phyloP scores from a whole-genome alignment of 2,113 vertebrate genomes.

The Apodemus speciosus region DNA sequence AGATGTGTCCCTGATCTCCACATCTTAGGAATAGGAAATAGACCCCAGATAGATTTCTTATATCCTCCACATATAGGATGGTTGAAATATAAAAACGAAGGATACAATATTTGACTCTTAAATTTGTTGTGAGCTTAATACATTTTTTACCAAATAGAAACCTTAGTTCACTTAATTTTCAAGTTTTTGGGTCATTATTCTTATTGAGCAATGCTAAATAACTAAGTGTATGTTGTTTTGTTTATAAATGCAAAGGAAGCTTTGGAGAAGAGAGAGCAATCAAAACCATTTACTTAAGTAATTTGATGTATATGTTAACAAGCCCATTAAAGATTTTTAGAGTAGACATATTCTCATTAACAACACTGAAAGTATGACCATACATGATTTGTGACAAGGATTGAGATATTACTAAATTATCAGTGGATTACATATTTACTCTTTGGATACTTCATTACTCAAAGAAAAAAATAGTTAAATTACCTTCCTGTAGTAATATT shows the following conservation, averaged over 20 bases:
- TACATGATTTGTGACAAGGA: slow-evolving; percentile 49
- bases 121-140: not conserved
- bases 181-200: slow-evolving; percentile 58
- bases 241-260: slow-evolving; percentile 69
- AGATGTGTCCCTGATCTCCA: too few relatives aligned
- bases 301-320: slow-evolving; percentile 66
- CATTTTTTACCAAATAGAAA: slow-evolving; percentile 27
- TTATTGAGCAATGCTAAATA: slow-evolving; percentile 43
- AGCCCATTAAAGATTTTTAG: slow-evolving; percentile 68
- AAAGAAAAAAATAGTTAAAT: slow-evolving; percentile 63
- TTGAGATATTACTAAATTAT: slow-evolving; percentile 70
- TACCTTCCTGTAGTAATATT: slow-evolving; percentile 63
- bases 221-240: slow-evolving; percentile 60
- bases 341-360: slow-evolving; percentile 78
- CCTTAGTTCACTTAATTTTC: slow-evolving; percentile 21
- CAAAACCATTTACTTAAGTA: not conserved
- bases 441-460: slow-evolving; percentile 63
- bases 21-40: not conserved
- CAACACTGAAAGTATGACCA: slow-evolving; percentile 72
- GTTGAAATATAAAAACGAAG: not conserved
- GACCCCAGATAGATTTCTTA: too few relatives aligned
- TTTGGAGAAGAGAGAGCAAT: slow-evolving; percentile 57
- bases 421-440: slow-evolving; percentile 68
- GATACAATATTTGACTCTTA: not conserved
- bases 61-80: too few relatives aligned